Percentiles rank a stretch among this genome's conserved stretches.
Conservation (phyloP, 1,140 invertebrate species). For the Drosophila tristis region DNA sequence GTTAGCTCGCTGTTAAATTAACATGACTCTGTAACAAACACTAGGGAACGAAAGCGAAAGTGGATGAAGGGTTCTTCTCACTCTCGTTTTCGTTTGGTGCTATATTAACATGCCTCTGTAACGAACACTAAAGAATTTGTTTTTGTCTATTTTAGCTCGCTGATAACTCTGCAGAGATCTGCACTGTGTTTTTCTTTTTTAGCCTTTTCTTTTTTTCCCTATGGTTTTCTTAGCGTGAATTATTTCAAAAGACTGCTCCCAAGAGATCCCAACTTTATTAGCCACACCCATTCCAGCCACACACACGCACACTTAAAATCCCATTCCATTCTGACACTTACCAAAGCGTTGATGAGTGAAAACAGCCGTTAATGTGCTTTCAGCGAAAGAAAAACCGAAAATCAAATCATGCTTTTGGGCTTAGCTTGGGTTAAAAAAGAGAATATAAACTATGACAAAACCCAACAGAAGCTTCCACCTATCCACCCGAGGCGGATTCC, state of each 20-base stretch:
- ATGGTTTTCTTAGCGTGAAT: no score
- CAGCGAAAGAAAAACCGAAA: conserved; percentile 44
- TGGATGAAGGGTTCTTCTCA: no score
- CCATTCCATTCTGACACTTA: conserved; percentile 45
- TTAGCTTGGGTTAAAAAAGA: conserved; percentile 56
- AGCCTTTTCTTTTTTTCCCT: no score
- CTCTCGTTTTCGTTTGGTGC: no score
- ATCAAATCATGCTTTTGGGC: conserved; percentile 75
- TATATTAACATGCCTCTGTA: no score
- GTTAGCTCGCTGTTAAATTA: no score
- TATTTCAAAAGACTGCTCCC: background rate
- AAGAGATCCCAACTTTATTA: conserved; percentile 15
- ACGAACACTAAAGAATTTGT: no score
- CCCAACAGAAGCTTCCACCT: background rate
- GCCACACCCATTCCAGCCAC: background rate
- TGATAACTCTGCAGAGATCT: no score
- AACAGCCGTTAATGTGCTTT: conserved; percentile 73
- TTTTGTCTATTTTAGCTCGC: no score
- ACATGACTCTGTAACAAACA: no score
- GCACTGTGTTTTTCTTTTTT: no score
- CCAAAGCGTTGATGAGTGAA: conserved; percentile 74
- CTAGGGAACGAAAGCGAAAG: no score
- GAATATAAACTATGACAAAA: conserved; percentile 28
- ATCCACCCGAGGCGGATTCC: conserved; percentile 26
- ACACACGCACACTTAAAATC: background rate